A percentile compares a stretch with the other conserved stretches of the same genome.
Evolutionary conservation across 2,797 vertebrate genomes (phyloP).

Genomic region (Periophthalmus magnuspinnatus): DNA sequence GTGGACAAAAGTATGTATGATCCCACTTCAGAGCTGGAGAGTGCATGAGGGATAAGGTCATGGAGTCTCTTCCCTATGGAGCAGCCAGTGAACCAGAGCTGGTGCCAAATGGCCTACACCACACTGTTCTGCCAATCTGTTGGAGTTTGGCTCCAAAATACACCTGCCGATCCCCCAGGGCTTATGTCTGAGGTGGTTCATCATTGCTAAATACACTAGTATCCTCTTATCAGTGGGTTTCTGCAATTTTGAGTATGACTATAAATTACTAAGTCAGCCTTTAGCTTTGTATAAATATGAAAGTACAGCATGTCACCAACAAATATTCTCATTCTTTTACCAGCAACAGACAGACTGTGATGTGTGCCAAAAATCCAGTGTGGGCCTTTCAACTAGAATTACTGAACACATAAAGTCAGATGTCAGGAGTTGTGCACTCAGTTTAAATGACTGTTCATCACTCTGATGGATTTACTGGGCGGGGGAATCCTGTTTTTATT

Average conservation of each 20-base stretch:
- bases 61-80: constrained; percentile 64
- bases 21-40: constrained; percentile 13
- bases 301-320: neutral
- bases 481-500: constrained; percentile 76
- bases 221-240: constrained; percentile 41
- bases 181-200: constrained; percentile 60
- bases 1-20: constrained; percentile 7
- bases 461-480: constrained; percentile 73
- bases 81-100: constrained; percentile 60
- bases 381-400: constrained; percentile 58
- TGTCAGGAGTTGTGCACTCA: constrained; percentile 69
- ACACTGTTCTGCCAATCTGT: constrained; percentile 83
- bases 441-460: constrained; percentile 77
- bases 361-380: constrained; percentile 35
- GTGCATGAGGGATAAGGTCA: constrained; percentile 64
- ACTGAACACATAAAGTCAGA: constrained; percentile 72
- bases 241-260: constrained; percentile 26
- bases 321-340: constrained; percentile 4
- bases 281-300: neutral
- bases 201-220: constrained; percentile 53
- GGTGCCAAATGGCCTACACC: constrained; percentile 76
- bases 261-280: neutral
- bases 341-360: neutral
- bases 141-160: constrained; percentile 74
- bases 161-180: constrained; percentile 69